phyloP scores from a whole-genome alignment of 2,113 vertebrate species.

The Ameiurus melas region DNA sequence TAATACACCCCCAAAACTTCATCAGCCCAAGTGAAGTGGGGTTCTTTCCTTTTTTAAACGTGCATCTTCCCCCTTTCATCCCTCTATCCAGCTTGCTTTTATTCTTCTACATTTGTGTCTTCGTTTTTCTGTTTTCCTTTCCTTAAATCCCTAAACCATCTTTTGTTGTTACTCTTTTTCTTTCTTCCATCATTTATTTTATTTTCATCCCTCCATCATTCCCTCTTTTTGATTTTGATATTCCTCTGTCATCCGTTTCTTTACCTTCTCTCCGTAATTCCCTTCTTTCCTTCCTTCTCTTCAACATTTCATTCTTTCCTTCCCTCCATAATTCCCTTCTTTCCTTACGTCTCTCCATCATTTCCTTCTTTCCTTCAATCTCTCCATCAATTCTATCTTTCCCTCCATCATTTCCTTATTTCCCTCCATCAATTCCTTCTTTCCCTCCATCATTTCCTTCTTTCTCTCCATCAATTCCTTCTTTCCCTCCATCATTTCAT shows the following conservation, averaged over 20 bases:
- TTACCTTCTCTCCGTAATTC: too few species aligned
- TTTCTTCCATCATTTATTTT: too few species aligned
- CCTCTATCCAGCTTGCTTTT: background rate
- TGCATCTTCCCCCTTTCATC: background rate
- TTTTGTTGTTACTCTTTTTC: background rate
- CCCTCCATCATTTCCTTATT: background rate
- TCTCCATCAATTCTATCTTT: background rate
- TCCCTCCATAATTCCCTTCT: too few species aligned
- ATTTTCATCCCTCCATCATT: background rate
- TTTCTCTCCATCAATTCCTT: background rate
- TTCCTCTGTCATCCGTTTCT: background rate
- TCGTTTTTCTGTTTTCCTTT: background rate
- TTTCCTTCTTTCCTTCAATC: background rate
- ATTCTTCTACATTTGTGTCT: background rate
- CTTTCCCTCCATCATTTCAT: background rate
- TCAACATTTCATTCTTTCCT: background rate
- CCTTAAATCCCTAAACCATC: background rate
- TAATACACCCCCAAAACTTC: background rate
- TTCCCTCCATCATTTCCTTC: too few species aligned
- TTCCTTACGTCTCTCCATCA: too few species aligned
- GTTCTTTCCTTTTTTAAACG: background rate
- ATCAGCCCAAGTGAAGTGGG: background rate
- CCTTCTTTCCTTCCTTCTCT: background rate
- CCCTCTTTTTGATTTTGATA: background rate
- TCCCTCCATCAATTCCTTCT: too few species aligned